Percentiles rank a stretch among this genome's conserved stretches.
phyloP scores from a whole-genome alignment of 1,140 invertebrate genomes.

The Aphis gossypii region DNA sequence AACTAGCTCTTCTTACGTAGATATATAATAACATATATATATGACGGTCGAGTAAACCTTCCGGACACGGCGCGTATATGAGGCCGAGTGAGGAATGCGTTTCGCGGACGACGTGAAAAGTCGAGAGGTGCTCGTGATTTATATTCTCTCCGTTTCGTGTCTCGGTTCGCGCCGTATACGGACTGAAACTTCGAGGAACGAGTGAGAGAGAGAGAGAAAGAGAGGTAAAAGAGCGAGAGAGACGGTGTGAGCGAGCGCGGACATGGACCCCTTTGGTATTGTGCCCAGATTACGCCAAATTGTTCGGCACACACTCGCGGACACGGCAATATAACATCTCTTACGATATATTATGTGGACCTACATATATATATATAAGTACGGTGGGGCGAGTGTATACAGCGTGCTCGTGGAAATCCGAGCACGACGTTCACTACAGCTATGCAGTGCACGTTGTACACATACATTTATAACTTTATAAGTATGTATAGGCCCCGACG shows the following conservation, averaged over 20 bases:
- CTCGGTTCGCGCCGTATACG: not conserved
- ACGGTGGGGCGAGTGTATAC: not conserved
- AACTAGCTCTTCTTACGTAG: not conserved
- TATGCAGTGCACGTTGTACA: not conserved
- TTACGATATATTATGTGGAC: not conserved
- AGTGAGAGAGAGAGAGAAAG: not conserved
- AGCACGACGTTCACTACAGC: not conserved
- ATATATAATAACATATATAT: not conserved
- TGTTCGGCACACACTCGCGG: conserved; percentile 39
- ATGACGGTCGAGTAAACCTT: not conserved
- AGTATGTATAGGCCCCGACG: not conserved
- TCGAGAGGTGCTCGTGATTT: conserved; percentile 43
- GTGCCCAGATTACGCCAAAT: conserved; percentile 57
- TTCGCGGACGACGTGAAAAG: not conserved
- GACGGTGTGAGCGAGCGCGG: not conserved
- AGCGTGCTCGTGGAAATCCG: not conserved
- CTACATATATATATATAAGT: not conserved
- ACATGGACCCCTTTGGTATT: conserved; percentile 24
- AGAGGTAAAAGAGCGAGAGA: not conserved
- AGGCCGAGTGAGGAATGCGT: not conserved
- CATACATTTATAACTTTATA: not conserved
- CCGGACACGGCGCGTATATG: not conserved
- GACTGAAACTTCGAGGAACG: conserved; percentile 21
- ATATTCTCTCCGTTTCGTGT: conserved; percentile 18
- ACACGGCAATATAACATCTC: conserved; percentile 7